Percentiles rank a stretch among this genome's conserved stretches.
Evolutionary conservation across 2,888 invertebrate genomes (phyloP).

Genomic region (Cremastinae sp.): DNA sequence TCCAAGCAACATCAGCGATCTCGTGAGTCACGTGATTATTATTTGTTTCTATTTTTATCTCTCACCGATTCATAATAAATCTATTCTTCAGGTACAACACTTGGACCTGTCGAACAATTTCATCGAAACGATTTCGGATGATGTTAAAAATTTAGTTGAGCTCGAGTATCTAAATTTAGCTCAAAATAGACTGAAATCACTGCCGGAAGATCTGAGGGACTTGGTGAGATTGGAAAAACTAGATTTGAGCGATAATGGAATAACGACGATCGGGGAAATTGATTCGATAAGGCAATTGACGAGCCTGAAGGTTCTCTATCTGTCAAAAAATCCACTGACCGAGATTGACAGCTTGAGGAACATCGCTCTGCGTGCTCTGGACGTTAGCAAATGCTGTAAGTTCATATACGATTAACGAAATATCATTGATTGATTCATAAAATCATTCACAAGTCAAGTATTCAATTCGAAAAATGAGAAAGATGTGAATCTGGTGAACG

Average conservation of each 20-base stretch:
- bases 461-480: neutral
- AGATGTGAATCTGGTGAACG: neutral
- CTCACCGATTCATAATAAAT: neutral
- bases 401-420: constrained; percentile 17
- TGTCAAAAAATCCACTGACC: constrained; percentile 84
- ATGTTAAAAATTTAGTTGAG: constrained; percentile 72
- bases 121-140: constrained; percentile 82
- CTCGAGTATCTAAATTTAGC: constrained; percentile 83
- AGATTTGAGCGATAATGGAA: constrained; percentile 84
- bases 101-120: constrained; percentile 85
- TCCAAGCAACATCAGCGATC: constrained; percentile 72
- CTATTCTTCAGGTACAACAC: constrained; percentile 83
- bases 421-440: too few species aligned
- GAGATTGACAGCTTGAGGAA: constrained; percentile 83
- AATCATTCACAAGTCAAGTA: too few species aligned
- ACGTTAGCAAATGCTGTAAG: constrained; percentile 83
- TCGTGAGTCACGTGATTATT: constrained; percentile 67
- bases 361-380: constrained; percentile 82
- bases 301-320: constrained; percentile 83
- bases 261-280: constrained; percentile 81
- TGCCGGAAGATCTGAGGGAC: constrained; percentile 82
- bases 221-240: constrained; percentile 83
- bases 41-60: neutral
- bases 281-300: constrained; percentile 69
- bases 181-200: constrained; percentile 81